Evolutionary conservation across 2,113 vertebrate genomes (phyloP), one percentile per base, ranked within the genome.

Genomic region (Nothobranchius furzeri): DNA sequence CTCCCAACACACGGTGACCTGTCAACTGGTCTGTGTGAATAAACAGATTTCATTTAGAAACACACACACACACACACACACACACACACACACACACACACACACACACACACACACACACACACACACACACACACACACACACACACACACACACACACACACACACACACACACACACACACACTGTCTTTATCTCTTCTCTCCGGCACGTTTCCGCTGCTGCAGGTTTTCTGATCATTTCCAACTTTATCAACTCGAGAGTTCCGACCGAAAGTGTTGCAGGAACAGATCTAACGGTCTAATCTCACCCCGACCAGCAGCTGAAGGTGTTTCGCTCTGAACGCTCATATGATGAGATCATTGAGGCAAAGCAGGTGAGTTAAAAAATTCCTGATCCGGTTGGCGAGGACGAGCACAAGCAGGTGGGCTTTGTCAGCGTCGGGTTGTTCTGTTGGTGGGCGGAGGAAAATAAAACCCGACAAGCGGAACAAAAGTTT

Each of bases 331-430:
- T 70, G 68, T 84, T 79, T 81, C 69, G 60, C 60, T 48, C 73
- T 37, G 55, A 76, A 73, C 47, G 78, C 24, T 74, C 56, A 36
- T 35, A 57, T 70, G 73, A 85, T 78, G 84, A 68, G 76, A 88
- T 80, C 70, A 82, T 77, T 25, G 56, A 75, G 43, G 49, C 65
- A 76, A 56, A 76, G 74, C 37, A 36, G 49, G 37, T 40, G 37
- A 8, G 37, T 40, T 40, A 40, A 40, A 40, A 40, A 35, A 3
- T 56, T 37, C 24, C 25, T 17, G 37, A 7, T 3, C 9, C 0
- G 36, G 20, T 63, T 42, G 49, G 13, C 24, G 40, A 2, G 47
- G 60, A 64, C 50, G 40, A 71, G 42, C 63, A 15, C 30, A 36
- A 59, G 11, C 25, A 40, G 68, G 45, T 1, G 12, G 57, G 63